Conservation (phyloP, 2,113 vertebrate genomes). For the Tragulus kanchil region DNA sequence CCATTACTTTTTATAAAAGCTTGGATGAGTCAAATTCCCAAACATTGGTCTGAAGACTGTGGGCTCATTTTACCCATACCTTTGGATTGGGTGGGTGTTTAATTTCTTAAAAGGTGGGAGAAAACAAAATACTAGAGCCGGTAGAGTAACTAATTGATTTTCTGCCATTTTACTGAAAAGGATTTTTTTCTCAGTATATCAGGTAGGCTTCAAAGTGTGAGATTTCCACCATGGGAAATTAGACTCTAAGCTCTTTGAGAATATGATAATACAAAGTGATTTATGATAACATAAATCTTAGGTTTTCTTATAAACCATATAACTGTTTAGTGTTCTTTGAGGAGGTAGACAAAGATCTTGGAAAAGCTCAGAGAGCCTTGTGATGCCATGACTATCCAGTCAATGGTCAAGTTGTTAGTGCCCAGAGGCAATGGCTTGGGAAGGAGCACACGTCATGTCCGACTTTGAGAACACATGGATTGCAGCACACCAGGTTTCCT, state of each 20-base stretch:
- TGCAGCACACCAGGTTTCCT: too few relatives aligned
- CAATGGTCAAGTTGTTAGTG: not conserved
- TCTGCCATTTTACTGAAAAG: not conserved
- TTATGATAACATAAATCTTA: not conserved
- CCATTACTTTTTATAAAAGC: conserved; percentile 57
- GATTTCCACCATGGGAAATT: conserved; percentile 61
- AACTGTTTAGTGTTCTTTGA: not conserved
- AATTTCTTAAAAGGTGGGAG: conserved; percentile 55
- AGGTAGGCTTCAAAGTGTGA: conserved; percentile 27
- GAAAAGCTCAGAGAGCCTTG: not conserved
- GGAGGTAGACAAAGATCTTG: not conserved
- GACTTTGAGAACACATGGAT: too few relatives aligned
- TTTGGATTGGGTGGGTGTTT: not conserved
- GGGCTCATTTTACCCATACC: conserved; percentile 24
- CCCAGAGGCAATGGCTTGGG: fast-evolving
- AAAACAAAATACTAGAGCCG: conserved; percentile 37
- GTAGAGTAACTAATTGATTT: conserved; percentile 61
- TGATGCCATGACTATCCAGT: not conserved
- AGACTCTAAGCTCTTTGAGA: not conserved
- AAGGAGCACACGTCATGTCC: too few relatives aligned
- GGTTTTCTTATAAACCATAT: not conserved
- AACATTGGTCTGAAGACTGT: conserved; percentile 27
- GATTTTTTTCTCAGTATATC: not conserved
- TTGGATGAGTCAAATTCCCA: not conserved
- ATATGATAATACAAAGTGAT: not conserved